Evolutionary conservation across 2,888 invertebrate genomes (phyloP), one percentile per base, ranked within the genome.

Genomic region (Monoplex corrugatus): DNA sequence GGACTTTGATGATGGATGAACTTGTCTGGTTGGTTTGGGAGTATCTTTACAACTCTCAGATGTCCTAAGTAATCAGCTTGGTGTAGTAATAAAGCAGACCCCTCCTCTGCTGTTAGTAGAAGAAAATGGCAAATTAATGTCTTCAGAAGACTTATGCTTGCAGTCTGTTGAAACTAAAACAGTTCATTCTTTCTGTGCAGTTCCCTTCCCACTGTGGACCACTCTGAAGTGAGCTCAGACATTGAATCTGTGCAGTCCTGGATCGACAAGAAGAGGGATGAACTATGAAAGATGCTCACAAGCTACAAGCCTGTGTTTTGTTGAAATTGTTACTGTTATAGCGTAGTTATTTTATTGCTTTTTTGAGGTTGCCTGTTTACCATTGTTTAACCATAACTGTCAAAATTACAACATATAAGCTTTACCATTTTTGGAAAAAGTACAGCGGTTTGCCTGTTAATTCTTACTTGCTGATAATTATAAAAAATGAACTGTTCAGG

Each of bases 251-350:
- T 95, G n/a, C 91, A 93, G 82, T 87, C 91, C 35, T 95, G 94
- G 94, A 94, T 95, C 35, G 93, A 94, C 45, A 92, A 92, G 89
- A 93, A 93, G 87, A 94, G 92, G 86, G 94, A 95, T 85, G 95
- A 95, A 91, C 91, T 95, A 45, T 95, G 92, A 93, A 72, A 43
- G 8, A 43, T 43, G 23, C 23, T 80, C 43, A 32, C 23, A 43
- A 3, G 78, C 6, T 43, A 16, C 28, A 8, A 28, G n/a, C 3
- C 40, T 28, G 40, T 28, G 40, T 50, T 57, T 57, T 57, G 10
- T 57, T 57, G 28, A 2, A 57, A 57, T 57, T 57, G 3, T 28
- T 57, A 57, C 19, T 23, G 28, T 57, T 57, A 1, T 57, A 23
- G 19, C 57, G 28, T 57, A 23, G 57, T 10, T 23, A 28, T 57